These are phyloP conservation scores for Mantis religiosa DNA, from an alignment of 2,888 invertebrate genomes.

Conservation along the genomic window DNA sequence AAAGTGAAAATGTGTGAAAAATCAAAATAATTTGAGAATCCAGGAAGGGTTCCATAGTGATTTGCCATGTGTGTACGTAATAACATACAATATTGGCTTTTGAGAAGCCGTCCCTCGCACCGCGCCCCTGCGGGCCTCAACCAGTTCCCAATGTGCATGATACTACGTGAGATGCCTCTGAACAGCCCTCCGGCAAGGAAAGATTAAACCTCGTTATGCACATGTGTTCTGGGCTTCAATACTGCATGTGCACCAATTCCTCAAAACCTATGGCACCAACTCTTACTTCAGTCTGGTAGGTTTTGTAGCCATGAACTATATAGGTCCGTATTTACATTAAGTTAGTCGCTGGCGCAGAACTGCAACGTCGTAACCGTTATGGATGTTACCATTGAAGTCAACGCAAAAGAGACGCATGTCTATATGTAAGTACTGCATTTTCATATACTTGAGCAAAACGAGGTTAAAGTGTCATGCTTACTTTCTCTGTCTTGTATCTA, in stretches of 20 bases:
- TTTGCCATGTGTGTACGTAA: neutral
- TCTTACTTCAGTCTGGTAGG: too few relatives aligned
- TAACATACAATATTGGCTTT: slow-evolving; percentile 10
- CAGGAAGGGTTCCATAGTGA: neutral
- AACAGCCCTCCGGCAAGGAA: neutral
- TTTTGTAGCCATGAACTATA: too few relatives aligned
- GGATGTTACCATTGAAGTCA: too few relatives aligned
- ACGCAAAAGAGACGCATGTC: too few relatives aligned
- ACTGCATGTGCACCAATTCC: neutral
- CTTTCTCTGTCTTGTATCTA: too few relatives aligned
- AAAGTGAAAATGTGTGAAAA: neutral
- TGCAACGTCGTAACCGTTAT: too few relatives aligned
- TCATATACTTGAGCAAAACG: too few relatives aligned
- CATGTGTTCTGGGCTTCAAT: neutral
- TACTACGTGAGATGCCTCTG: neutral
- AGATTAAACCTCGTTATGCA: neutral
- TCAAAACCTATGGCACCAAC: neutral
- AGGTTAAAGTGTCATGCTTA: too few relatives aligned
- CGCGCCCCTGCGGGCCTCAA: neutral
- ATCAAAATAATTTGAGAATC: neutral
- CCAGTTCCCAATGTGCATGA: neutral
- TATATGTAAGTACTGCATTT: too few relatives aligned
- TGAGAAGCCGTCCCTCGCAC: neutral
- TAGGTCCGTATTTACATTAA: too few relatives aligned
- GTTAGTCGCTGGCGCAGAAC: too few relatives aligned